These are phyloP conservation scores for Papilio xuthus DNA, from an alignment of 1,140 invertebrate genomes.

Conservation along the genomic window DNA sequence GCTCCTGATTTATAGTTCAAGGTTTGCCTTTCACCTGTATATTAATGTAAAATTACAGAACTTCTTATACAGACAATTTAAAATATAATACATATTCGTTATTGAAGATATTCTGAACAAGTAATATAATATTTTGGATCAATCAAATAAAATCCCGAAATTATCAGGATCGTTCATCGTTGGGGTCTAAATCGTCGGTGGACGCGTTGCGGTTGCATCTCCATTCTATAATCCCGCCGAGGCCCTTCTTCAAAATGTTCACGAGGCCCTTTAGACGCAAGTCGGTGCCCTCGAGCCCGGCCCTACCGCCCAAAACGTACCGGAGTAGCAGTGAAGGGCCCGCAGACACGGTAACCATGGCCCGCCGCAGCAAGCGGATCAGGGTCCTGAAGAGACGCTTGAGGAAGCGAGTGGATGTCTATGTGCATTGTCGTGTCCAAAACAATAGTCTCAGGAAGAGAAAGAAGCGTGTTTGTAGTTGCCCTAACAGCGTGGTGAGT, in stretches of 20 bases:
- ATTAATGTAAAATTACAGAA: background rate
- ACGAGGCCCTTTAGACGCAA: constrained; percentile 85
- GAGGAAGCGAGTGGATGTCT: constrained; percentile 70
- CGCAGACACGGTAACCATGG: constrained; percentile 72
- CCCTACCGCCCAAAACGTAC: constrained; percentile 78
- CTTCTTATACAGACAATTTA: background rate
- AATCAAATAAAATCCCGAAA: constrained; percentile 40
- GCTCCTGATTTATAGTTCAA: constrained; percentile 5
- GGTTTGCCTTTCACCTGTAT: background rate
- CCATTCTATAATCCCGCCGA: constrained; percentile 78
- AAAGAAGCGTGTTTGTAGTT: constrained; percentile 58
- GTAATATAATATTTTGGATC: background rate
- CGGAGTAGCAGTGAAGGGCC: constrained; percentile 81
- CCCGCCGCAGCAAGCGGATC: constrained; percentile 65
- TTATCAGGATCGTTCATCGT: constrained; percentile 70
- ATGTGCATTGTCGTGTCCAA: constrained; percentile 72
- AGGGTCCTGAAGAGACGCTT: constrained; percentile 66
- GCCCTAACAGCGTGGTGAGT: constrained; percentile 78
- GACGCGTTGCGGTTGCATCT: constrained; percentile 77
- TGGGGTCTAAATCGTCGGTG: constrained; percentile 72
- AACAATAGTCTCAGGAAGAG: constrained; percentile 56
- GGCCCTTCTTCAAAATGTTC: constrained; percentile 82
- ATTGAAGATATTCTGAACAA: background rate
- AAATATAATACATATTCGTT: background rate
- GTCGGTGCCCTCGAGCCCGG: constrained; percentile 84